Evolutionary conservation across 2,797 vertebrate genomes (phyloP), one percentile per base, ranked within the genome.

Genomic region (Gorsachius magnificus): DNA sequence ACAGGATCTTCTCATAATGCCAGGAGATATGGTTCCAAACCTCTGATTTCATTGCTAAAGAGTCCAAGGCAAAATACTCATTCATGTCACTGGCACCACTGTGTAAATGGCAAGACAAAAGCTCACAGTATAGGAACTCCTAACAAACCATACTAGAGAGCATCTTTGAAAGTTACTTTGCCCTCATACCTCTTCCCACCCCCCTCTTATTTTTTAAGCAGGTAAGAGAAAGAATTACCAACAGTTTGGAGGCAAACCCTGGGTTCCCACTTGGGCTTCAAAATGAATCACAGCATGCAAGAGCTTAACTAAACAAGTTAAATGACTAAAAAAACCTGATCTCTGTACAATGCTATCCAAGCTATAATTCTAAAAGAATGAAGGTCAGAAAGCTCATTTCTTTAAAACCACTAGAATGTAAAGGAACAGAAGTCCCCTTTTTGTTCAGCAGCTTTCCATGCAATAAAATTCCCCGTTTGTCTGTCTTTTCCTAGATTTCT

Each of bases 391-490:
- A 54, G 22, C 25, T 81, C 31, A 36, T 91, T 96, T 84, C 61
- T 84, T 84, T 64, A 89, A 92, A 93, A 84, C 15, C 65, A 58
- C 53, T 48, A 51, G 69, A 91, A 95, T 4, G 25, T 16, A 69
- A 25, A 83, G 50, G n/a, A 94, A 90, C 16, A 76, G 22, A 82
- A 93, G 35, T 29, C 18, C 11, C 41, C 85, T 91, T 96, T 96
- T 83, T 92, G 72, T 84, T 83, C 76, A 92, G 35, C 29, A 93
- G 74, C 53, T 95, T 96, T 89, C 81, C 48, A 84, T 83, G 85
- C 71, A 94, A 71, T 75, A 82, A 82, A 90, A 94, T 56, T 78
- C 61, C 70, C 21, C 60, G 90, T 93, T 92, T 93, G 54, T 94
- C 83, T 78, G 80, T 41, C 36, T 43, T 70, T 88, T 58, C 74